Evolutionary conservation across 2,888 invertebrate genomes (phyloP).

Genomic region (Phaedon cochleariae): DNA sequence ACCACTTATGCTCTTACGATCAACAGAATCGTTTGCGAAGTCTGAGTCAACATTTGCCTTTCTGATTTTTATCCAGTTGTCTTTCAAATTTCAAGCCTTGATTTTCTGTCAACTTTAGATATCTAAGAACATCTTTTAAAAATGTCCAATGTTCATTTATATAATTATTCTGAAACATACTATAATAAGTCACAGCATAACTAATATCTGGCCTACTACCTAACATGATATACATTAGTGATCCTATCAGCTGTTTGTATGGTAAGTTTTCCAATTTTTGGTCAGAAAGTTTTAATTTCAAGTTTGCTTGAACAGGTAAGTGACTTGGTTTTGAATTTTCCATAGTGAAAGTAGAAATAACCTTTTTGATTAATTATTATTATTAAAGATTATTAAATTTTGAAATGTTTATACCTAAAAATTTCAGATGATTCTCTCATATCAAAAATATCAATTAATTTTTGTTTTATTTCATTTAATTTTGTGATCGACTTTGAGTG

Average conservation of each 20-base stretch:
- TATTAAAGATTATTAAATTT: too few species aligned
- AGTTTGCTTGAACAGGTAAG: background rate
- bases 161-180: background rate
- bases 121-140: background rate
- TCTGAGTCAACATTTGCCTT: background rate
- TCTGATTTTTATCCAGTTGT: background rate
- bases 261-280: background rate
- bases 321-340: background rate
- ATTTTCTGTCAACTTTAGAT: background rate
- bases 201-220: background rate
- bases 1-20: constrained; percentile 37
- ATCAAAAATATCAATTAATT: too few species aligned
- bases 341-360: background rate
- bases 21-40: constrained; percentile 5
- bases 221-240: background rate
- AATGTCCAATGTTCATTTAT: background rate
- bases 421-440: too few species aligned
- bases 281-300: background rate
- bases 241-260: too few species aligned
- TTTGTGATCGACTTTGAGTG: too few species aligned
- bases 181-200: background rate
- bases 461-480: too few species aligned
- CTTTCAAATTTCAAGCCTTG: background rate
- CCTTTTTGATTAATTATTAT: too few species aligned
- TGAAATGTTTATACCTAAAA: too few species aligned